Conservation (phyloP, 2,797 vertebrate species). For the Acanthis flammea region DNA sequence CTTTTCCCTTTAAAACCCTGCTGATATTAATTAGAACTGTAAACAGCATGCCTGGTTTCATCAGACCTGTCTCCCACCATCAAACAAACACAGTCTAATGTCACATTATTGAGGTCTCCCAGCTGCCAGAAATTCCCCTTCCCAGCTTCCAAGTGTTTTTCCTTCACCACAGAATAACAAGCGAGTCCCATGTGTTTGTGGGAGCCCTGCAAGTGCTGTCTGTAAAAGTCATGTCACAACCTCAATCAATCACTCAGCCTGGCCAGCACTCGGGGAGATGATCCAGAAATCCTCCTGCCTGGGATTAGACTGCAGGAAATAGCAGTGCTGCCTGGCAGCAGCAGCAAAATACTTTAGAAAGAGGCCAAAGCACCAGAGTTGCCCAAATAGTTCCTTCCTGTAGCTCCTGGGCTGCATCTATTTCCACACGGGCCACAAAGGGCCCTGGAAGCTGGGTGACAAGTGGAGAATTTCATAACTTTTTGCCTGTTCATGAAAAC, state of each 20-base stretch:
- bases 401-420: neutral
- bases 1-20: neutral
- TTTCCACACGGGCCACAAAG: neutral
- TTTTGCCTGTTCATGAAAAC: neutral
- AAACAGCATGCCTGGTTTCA: neutral
- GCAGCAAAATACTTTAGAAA: neutral
- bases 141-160: neutral
- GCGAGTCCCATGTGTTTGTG: neutral
- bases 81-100: neutral
- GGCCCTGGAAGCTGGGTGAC: neutral
- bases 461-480: neutral
- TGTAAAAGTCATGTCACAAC: neutral
- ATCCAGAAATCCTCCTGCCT: neutral
- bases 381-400: neutral
- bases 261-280: neutral
- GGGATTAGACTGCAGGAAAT: conserved; percentile 15
- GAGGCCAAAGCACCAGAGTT: neutral
- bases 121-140: neutral
- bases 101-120: neutral
- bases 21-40: conserved; percentile 13
- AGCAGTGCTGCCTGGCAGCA: conserved; percentile 19
- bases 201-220: neutral
- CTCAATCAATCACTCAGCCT: conserved; percentile 38
- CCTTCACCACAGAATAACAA: conserved; percentile 15
- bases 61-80: conserved; percentile 19